phyloP scores from a whole-genome alignment of 2,797 vertebrate genomes.

The Rhabdomys pumilio region DNA sequence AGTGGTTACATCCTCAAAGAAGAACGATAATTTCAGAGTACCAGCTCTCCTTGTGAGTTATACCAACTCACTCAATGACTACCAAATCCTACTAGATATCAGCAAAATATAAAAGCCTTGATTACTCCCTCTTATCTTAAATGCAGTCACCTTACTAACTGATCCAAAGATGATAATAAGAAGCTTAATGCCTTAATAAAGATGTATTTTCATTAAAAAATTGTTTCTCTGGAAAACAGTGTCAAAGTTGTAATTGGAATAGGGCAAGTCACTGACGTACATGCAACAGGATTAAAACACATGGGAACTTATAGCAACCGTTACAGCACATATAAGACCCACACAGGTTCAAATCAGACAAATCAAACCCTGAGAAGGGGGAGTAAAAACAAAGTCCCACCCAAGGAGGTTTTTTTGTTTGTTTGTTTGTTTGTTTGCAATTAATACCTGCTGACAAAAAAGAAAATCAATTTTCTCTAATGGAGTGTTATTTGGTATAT shows the following conservation, averaged over 20 bases:
- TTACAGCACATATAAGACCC: not conserved
- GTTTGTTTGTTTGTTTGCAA: not conserved
- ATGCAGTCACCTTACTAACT: not conserved
- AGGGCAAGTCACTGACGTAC: not conserved
- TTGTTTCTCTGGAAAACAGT: not conserved
- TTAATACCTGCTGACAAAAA: not conserved
- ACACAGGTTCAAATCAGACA: not conserved
- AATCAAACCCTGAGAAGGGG: not conserved
- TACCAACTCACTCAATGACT: not conserved
- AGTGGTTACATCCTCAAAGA: not conserved
- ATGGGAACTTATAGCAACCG: not conserved
- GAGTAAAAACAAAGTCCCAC: not conserved
- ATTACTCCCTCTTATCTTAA: not conserved
- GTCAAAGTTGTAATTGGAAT: not conserved
- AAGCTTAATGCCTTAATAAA: not conserved
- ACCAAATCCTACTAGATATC: not conserved
- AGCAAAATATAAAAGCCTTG: not conserved
- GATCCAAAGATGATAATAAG: constrained; percentile 13
- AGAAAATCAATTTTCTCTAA: not conserved
- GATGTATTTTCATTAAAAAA: not conserved
- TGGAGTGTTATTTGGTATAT: not conserved
- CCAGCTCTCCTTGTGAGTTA: not conserved
- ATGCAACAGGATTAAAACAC: not conserved
- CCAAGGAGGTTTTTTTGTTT: too few species aligned
- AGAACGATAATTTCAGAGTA: not conserved